Percentiles rank a stretch among this genome's conserved stretches.
phyloP scores from a whole-genome alignment of 35 echinoderm and acorn worm species.

The Heliocidaris erythrogramma region DNA sequence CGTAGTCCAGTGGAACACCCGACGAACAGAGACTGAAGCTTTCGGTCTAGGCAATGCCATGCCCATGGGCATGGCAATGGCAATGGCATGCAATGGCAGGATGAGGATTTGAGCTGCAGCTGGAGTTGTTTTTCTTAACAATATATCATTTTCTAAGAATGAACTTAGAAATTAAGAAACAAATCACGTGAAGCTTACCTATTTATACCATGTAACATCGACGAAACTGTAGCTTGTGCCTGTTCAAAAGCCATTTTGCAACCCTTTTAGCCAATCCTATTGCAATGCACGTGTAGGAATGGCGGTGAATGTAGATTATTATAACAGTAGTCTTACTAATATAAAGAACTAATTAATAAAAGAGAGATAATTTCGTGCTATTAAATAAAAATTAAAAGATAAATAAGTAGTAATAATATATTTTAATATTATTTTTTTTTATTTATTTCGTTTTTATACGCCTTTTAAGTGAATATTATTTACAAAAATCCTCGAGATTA shows the following conservation, averaged over 20 bases:
- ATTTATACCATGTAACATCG: conserved; percentile 80
- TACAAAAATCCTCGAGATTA: not conserved
- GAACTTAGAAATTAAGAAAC: not conserved
- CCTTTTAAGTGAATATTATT: not conserved
- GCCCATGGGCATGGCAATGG: not conserved
- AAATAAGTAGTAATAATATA: not conserved
- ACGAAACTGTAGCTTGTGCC: conserved; percentile 67
- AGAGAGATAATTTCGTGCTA: not conserved
- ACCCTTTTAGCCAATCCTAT: not conserved
- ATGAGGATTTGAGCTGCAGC: not conserved
- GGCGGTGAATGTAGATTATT: not conserved
- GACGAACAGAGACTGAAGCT: too few relatives aligned
- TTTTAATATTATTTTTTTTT: not conserved
- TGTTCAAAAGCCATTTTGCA: conserved; percentile 67
- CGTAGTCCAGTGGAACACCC: too few relatives aligned
- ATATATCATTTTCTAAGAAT: not conserved
- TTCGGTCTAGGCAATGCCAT: too few relatives aligned
- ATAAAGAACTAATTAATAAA: not conserved
- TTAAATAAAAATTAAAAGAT: not conserved
- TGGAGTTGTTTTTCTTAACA: not conserved
- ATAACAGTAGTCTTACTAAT: not conserved
- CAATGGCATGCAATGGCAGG: too few relatives aligned
- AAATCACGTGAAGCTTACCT: conserved; percentile 38
- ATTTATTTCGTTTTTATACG: not conserved
- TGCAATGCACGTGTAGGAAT: not conserved